A percentile compares a stretch with the other conserved stretches of the same genome.
Conservation (phyloP, 2,113 vertebrate species). For the Lanius collurio region DNA sequence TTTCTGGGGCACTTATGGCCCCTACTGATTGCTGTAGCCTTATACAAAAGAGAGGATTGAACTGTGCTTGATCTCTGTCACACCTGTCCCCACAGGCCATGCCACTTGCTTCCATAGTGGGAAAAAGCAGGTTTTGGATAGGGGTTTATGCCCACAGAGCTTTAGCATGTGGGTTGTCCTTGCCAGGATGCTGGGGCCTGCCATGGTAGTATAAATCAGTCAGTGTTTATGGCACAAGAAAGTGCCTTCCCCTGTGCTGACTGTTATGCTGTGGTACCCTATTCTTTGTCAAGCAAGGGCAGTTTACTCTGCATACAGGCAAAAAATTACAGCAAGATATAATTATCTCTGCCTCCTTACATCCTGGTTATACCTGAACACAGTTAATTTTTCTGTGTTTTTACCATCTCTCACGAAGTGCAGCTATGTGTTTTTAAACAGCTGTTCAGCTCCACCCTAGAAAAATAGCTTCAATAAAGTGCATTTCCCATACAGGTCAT, state of each 20-base stretch:
- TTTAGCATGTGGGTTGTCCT: background rate
- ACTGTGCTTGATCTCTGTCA: background rate
- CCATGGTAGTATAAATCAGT: background rate
- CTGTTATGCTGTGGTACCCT: background rate
- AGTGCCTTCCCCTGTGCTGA: background rate
- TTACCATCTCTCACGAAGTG: background rate
- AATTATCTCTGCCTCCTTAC: background rate
- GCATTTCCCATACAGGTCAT: conserved; percentile 40
- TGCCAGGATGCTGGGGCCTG: background rate
- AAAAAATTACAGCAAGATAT: background rate
- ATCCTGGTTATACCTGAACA: background rate
- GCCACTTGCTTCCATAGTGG: background rate
- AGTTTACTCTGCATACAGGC: background rate
- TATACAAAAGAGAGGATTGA: background rate
- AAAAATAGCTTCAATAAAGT: conserved; percentile 55
- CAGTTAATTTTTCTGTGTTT: background rate
- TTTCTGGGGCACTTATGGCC: background rate
- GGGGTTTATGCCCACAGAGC: background rate
- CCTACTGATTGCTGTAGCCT: background rate
- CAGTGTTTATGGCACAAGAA: background rate
- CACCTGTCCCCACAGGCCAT: background rate
- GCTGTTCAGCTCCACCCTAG: conserved; percentile 45
- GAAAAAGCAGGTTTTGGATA: background rate
- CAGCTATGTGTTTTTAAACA: conserved; percentile 24
- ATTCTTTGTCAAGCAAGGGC: background rate